These are phyloP conservation scores for Leptinotarsa texana DNA, from an alignment of 1,140 invertebrate genomes.

Conservation along the genomic window DNA sequence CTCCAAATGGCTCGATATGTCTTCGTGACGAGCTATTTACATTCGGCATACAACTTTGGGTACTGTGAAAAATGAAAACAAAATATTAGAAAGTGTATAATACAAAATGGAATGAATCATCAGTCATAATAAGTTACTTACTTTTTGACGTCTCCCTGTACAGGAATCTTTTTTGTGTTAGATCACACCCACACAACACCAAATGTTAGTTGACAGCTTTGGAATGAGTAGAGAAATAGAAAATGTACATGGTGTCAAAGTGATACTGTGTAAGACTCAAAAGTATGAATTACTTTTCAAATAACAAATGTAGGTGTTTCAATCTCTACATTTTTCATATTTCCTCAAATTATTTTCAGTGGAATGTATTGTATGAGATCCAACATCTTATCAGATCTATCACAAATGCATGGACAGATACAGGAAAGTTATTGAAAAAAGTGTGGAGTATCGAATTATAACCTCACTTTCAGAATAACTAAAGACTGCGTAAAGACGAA, in stretches of 20 bases:
- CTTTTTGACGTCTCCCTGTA: not conserved
- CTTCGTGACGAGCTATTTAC: constrained; percentile 39
- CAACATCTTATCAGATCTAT: too few species aligned
- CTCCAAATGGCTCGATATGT: constrained; percentile 40
- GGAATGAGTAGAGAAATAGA: not conserved
- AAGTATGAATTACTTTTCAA: too few species aligned
- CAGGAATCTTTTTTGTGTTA: not conserved
- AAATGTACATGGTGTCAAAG: not conserved
- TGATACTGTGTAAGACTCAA: too few species aligned
- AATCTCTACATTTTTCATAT: too few species aligned
- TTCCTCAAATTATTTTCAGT: too few species aligned
- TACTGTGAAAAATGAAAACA: constrained; percentile 51
- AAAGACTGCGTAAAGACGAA: too few species aligned
- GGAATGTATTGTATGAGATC: too few species aligned
- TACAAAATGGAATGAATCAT: constrained; percentile 10
- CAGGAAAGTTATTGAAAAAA: too few species aligned
- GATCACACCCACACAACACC: not conserved
- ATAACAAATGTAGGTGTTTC: too few species aligned
- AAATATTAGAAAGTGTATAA: constrained; percentile 19
- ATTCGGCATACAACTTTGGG: constrained; percentile 40
- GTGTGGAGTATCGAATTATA: too few species aligned
- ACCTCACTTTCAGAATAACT: too few species aligned
- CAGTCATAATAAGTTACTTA: not conserved
- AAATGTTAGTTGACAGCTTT: constrained; percentile 1
- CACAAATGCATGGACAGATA: too few species aligned